Percentiles rank a stretch among this genome's conserved stretches.
Evolutionary conservation across 2,797 vertebrate species (phyloP).

Genomic region (Nannoperca obscura): DNA sequence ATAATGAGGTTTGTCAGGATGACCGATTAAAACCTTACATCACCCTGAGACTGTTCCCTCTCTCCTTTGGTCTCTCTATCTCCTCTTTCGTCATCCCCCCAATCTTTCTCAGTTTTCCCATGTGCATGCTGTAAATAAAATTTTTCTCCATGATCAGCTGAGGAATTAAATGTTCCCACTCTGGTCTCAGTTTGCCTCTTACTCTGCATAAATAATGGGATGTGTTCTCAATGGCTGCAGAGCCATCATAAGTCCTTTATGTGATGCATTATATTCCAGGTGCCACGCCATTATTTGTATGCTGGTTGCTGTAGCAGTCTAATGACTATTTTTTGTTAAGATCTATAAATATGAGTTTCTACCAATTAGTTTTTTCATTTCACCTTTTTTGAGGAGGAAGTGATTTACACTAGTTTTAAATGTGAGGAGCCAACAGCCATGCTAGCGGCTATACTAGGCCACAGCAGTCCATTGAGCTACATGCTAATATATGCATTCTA

Average conservation of each 20-base stretch:
- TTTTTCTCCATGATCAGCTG: conserved; percentile 78
- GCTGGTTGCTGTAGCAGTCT: neutral
- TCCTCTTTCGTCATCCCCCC: conserved; percentile 28
- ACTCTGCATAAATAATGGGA: conserved; percentile 74
- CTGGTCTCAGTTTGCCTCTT: conserved; percentile 65
- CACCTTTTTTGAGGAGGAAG: neutral
- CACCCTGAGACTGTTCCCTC: conserved; percentile 44
- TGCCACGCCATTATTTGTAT: conserved; percentile 33
- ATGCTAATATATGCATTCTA: too few relatives aligned
- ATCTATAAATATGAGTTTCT: conserved; percentile 19
- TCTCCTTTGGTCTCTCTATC: conserved; percentile 26
- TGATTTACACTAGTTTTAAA: neutral
- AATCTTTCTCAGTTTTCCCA: conserved; percentile 50
- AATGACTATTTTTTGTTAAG: neutral
- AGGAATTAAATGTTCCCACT: conserved; percentile 80
- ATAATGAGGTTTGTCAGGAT: conserved; percentile 79
- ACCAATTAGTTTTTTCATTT: conserved; percentile 9
- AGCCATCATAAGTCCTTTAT: conserved; percentile 65
- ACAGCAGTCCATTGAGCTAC: too few relatives aligned
- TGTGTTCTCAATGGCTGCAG: conserved; percentile 50
- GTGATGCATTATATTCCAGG: conserved; percentile 49
- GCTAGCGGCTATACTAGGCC: neutral
- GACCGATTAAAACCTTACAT: conserved; percentile 77
- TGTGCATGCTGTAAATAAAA: conserved; percentile 78
- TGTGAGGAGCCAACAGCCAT: neutral